Percentiles rank a stretch among this genome's conserved stretches.
Evolutionary conservation across 2,113 vertebrate genomes (phyloP).

Genomic region (Rhinopithecus roxellana): DNA sequence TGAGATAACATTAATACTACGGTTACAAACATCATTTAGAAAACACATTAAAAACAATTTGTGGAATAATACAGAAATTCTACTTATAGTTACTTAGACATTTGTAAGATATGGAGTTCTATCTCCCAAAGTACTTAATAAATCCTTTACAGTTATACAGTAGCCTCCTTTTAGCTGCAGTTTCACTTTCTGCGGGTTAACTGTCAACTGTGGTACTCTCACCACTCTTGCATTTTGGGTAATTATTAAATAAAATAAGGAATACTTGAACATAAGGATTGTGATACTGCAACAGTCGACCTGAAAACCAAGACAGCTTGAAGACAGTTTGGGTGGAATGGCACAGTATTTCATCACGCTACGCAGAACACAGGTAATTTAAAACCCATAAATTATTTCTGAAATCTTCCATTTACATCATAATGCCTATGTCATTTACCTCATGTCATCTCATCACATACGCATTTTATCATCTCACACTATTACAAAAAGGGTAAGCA

Average conservation of each 20-base stretch:
- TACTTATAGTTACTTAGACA: constrained; percentile 11
- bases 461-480: background rate
- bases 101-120: background rate
- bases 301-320: background rate
- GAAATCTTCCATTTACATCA: background rate
- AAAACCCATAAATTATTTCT: background rate
- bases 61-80: background rate
- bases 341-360: background rate
- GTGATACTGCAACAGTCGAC: background rate
- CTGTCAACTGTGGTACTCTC: too few relatives aligned
- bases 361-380: background rate
- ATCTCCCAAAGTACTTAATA: background rate
- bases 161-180: background rate
- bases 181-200: background rate
- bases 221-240: background rate
- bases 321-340: background rate
- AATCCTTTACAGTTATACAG: background rate
- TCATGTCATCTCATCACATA: background rate
- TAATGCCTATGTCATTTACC: background rate
- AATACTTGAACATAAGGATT: background rate
- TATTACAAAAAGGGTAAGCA: background rate
- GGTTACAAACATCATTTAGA: background rate
- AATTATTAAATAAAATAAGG: background rate
- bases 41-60: background rate
- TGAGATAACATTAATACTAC: background rate